phyloP scores from a whole-genome alignment of 2,797 vertebrate species.

The Anniella stebbinsi region DNA sequence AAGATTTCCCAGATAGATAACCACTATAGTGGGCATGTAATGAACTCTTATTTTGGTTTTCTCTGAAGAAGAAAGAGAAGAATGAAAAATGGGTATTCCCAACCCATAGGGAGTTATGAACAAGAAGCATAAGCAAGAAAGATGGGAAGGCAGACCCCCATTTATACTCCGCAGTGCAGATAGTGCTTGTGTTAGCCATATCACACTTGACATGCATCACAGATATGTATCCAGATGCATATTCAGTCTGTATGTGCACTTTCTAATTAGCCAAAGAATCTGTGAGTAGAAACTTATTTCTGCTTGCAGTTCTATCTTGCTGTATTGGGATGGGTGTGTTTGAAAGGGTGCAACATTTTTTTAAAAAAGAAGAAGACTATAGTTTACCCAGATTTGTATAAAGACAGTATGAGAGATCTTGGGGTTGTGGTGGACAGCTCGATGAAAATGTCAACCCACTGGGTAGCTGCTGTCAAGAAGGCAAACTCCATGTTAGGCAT shows the following conservation, averaged over 20 bases:
- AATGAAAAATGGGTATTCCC: not conserved
- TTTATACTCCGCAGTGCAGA: too few species aligned
- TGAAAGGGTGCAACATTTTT: not conserved
- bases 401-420: too few species aligned
- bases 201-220: not conserved
- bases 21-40: not conserved
- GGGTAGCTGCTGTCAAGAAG: too few species aligned
- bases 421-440: too few species aligned
- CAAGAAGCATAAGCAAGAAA: not conserved
- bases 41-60: not conserved
- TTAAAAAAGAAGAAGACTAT: not conserved
- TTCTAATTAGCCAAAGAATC: not conserved
- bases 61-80: not conserved
- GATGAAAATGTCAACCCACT: too few species aligned
- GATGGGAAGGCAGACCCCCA: not conserved
- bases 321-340: not conserved
- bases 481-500: too few species aligned
- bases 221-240: not conserved
- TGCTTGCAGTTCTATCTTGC: not conserved
- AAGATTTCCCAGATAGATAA: not conserved
- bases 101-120: too few species aligned
- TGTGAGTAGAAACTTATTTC: not conserved
- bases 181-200: too few species aligned
- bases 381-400: not conserved
- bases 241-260: not conserved